phyloP scores from a whole-genome alignment of 2,797 vertebrate species.

The Sebastes vulpes region DNA sequence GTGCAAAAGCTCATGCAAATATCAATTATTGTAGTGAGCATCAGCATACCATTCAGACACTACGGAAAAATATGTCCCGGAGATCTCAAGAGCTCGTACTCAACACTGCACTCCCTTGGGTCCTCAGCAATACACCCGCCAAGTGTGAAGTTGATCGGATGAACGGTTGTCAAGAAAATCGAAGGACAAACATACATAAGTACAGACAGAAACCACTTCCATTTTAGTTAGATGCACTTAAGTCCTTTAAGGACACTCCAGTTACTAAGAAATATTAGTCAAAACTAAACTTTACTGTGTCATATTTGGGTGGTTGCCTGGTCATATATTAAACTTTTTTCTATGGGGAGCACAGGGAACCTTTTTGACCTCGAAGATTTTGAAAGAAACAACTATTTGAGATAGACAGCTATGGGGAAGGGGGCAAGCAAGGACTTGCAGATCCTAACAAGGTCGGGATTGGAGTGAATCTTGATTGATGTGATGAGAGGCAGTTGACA shows the following conservation, averaged over 20 bases:
- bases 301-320: conserved; percentile 2
- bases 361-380: conserved; percentile 16
- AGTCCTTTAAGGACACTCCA: background rate
- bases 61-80: background rate
- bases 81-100: background rate
- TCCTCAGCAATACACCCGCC: background rate
- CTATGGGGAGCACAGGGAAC: background rate
- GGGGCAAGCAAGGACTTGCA: conserved; percentile 23
- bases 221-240: background rate
- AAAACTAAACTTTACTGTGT: background rate
- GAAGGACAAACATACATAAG: background rate
- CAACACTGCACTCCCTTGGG: background rate
- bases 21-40: no score
- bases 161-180: background rate
- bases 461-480: conserved; percentile 54
- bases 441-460: conserved; percentile 36
- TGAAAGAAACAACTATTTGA: conserved; percentile 19
- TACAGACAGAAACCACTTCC: background rate
- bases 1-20: background rate
- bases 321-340: background rate
- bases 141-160: background rate
- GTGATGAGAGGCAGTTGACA: conserved; percentile 55
- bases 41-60: background rate
- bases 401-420: conserved; percentile 3
- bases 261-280: background rate